Evolutionary conservation across 2,113 vertebrate species (phyloP).

Genomic region (Etia nguti): DNA sequence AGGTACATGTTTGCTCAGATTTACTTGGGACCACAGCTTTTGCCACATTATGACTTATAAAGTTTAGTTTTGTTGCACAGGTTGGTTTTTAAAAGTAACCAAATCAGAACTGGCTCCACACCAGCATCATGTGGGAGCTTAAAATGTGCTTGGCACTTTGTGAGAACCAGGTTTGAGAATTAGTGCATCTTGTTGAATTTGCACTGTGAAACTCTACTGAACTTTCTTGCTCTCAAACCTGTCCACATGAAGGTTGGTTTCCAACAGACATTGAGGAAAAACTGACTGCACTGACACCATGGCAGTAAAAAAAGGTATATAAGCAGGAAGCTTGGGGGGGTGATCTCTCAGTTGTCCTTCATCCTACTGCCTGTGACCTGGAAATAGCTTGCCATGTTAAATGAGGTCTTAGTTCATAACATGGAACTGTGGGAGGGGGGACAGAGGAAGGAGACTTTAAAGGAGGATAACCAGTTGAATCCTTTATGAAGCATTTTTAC

Average conservation of each 20-base stretch:
- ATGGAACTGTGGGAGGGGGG: neutral
- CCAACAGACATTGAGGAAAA: neutral
- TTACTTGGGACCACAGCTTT: rapidly evolving
- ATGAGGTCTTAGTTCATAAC: neutral
- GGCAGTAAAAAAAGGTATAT: neutral
- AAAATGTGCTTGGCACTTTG: neutral
- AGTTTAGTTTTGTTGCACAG: neutral
- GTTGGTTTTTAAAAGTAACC: neutral
- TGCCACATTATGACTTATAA: neutral
- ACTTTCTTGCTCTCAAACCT: neutral
- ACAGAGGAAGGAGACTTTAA: neutral
- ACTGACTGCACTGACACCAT: neutral
- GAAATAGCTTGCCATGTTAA: neutral
- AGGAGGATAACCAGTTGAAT: rapidly evolving
- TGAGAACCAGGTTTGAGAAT: neutral
- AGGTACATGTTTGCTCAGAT: neutral
- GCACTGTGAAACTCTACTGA: neutral
- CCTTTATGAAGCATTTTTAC: no score
- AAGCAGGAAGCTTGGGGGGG: neutral
- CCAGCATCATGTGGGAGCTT: neutral
- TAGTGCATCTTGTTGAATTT: rapidly evolving
- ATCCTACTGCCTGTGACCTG: neutral
- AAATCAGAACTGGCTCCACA: neutral
- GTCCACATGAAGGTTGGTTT: neutral
- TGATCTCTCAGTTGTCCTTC: neutral